These are phyloP conservation scores for Pimpla rufipes DNA, from an alignment of 2,888 invertebrate genomes.

Conservation along the genomic window DNA sequence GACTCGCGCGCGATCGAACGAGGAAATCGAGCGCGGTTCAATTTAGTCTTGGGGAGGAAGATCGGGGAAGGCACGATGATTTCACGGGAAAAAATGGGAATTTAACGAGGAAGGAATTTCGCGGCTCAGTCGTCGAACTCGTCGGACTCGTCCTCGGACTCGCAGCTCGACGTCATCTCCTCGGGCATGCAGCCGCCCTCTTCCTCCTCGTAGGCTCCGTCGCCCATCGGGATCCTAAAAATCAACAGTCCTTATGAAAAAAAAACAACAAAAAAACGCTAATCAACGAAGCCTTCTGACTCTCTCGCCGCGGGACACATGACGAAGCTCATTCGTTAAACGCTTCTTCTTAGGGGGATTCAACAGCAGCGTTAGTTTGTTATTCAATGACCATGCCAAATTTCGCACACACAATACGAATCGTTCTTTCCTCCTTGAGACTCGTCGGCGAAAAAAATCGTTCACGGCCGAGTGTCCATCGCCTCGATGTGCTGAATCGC, in stretches of 20 bases:
- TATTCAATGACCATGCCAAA: conserved; percentile 26
- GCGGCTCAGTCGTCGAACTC: conserved; percentile 72
- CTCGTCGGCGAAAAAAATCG: neutral
- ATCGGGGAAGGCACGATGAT: conserved; percentile 21
- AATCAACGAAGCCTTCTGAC: neutral
- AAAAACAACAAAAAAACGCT: conserved; percentile 33
- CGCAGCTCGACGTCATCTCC: conserved; percentile 78
- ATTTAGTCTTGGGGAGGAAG: neutral
- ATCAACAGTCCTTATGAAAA: conserved; percentile 8
- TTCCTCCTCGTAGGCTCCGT: conserved; percentile 72
- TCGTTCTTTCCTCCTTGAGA: conserved; percentile 40
- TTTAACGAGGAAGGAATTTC: neutral
- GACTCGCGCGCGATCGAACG: neutral
- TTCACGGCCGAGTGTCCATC: conserved; percentile 58
- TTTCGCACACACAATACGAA: conserved; percentile 2
- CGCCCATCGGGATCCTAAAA: conserved; percentile 77
- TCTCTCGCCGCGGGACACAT: neutral
- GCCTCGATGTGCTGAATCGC: conserved; percentile 79
- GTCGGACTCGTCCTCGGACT: conserved; percentile 78
- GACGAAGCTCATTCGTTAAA: conserved; percentile 43
- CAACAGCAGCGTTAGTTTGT: conserved; percentile 53
- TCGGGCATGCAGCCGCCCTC: conserved; percentile 77
- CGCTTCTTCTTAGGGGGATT: conserved; percentile 14
- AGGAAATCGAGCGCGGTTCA: conserved; percentile 13
- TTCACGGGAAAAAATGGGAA: conserved; percentile 16